Base-by-base conservation (phyloP, 2,888 invertebrate species). In the Polydrusus cervinus region DNA sequence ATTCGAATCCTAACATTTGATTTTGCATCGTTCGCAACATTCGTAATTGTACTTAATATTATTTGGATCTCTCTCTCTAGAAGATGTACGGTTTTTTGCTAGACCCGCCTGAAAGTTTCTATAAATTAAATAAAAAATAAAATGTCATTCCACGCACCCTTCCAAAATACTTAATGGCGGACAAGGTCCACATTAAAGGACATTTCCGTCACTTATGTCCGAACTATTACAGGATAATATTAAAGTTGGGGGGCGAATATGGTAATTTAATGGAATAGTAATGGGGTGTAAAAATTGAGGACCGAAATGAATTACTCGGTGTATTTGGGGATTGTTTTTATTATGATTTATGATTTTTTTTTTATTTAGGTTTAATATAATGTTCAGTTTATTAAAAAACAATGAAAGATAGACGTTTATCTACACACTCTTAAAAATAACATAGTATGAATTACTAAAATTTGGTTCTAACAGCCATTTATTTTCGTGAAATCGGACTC, bases 191-290 rank as follows among this genome's bases (percentile, higher is more conserved):
- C 61, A 75, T 71, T 75, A 75, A 71, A 75, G 45, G 71, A 75
- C 68, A 71, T 72, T 75, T 75, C 71, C 75, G 75, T 68, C 71
- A 71, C 67, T 70, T 62, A 71, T 71, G 70, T 75, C 71, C 51
- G 64, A 45, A 75, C 60, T 40, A 75, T 75, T 75, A 71, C 67
- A 51, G 71, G 66, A 51, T 66, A 66, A 71, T 71, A 71, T 67
- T 71, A 66, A 67, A 67, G 71, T 40, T 16, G 5, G 61, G 60
- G 71, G 70, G 51, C 20, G 75, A 49, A 66, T 62, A 75, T 72
- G 75, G 62, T 67, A 75, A 75, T 75, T 71, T 75, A 75, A 75
- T 71, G 75, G 71, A 53, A 51, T 62, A 67, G 75, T 75, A 75
- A 75, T 75, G 75, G 67, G 34, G 71, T 75, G 75, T 75, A 75